A percentile compares a stretch with the other conserved stretches of the same genome.
Conservation (phyloP, 2,888 invertebrate species). For the Sclerodermus sp. region DNA sequence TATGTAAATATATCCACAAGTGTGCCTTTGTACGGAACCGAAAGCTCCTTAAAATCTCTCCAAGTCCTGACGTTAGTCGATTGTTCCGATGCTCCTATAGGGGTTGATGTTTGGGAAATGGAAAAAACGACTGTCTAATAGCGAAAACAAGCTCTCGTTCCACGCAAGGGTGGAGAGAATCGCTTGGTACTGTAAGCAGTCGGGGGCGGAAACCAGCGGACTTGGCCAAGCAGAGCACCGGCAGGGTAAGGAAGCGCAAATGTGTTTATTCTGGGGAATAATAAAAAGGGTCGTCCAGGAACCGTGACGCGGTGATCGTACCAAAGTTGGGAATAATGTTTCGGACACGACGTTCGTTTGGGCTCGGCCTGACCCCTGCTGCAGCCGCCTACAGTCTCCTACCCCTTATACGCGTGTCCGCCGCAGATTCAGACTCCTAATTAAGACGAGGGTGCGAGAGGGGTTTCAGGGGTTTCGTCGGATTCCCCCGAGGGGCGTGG, state of each 20-base stretch:
- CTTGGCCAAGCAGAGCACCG: slow-evolving; percentile 1
- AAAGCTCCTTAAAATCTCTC: slow-evolving; percentile 23
- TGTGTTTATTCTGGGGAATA: slow-evolving; percentile 37
- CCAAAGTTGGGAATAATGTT: slow-evolving; percentile 56
- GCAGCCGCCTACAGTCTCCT: slow-evolving; percentile 25
- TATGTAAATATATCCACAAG: slow-evolving; percentile 26
- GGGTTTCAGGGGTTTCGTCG: slow-evolving; percentile 48
- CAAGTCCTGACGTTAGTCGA: slow-evolving; percentile 33
- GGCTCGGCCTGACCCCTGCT: slow-evolving; percentile 24
- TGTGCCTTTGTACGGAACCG: slow-evolving; percentile 16
- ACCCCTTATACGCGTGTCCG: slow-evolving; percentile 70
- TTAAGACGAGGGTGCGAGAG: slow-evolving; percentile 72
- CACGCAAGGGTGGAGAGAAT: too few species aligned
- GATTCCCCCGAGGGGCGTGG: slow-evolving; percentile 36
- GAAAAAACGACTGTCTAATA: neutral
- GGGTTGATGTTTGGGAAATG: too few species aligned
- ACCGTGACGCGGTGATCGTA: slow-evolving; percentile 29
- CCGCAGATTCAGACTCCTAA: slow-evolving; percentile 84
- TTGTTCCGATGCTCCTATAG: slow-evolving; percentile 40
- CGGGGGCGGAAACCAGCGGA: neutral
- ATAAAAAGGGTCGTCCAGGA: slow-evolving; percentile 35
- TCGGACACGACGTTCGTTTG: slow-evolving; percentile 52
- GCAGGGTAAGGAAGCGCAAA: slow-evolving; percentile 27
- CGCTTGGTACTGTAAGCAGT: too few species aligned
- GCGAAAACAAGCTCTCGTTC: too few species aligned